Evolutionary conservation across 2,113 vertebrate genomes (phyloP).

Genomic region (human): DNA sequence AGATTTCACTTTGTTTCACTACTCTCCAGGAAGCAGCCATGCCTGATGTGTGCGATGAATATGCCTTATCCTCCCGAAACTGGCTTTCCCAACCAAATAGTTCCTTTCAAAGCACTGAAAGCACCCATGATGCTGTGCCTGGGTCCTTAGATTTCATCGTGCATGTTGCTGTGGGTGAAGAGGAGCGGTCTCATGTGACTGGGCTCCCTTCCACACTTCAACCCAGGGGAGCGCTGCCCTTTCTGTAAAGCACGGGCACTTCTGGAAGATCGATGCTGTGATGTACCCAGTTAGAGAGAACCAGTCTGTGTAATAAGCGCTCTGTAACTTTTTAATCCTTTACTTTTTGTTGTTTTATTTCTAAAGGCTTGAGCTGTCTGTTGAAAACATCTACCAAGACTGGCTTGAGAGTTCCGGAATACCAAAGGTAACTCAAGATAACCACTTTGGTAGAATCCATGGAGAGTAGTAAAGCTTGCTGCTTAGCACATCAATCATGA

Average conservation of each 20-base stretch:
- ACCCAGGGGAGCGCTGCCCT: neutral
- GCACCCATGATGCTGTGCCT: neutral
- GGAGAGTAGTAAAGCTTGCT: neutral
- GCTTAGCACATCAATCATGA: neutral
- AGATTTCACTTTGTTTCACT: neutral
- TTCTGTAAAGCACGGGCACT: neutral
- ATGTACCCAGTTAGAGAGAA: neutral
- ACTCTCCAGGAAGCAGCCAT: neutral
- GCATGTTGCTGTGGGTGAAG: neutral
- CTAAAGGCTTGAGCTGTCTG: constrained; percentile 90
- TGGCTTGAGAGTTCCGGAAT: constrained; percentile 96
- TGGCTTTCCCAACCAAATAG: neutral
- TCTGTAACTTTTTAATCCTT: constrained; percentile 36
- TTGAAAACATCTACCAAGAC: constrained; percentile 89
- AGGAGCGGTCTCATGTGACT: accelerated
- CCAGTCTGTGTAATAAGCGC: neutral
- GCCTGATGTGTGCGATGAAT: neutral
- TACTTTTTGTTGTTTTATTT: constrained; percentile 73
- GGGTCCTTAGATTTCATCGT: neutral
- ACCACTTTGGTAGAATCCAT: neutral
- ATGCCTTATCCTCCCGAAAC: neutral
- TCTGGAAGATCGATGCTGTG: accelerated
- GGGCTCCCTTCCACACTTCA: neutral
- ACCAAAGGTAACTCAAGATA: constrained; percentile 88
- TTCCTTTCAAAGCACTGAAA: neutral